phyloP scores from a whole-genome alignment of 1,140 invertebrate genomes.

The Heterodera schachtii region DNA sequence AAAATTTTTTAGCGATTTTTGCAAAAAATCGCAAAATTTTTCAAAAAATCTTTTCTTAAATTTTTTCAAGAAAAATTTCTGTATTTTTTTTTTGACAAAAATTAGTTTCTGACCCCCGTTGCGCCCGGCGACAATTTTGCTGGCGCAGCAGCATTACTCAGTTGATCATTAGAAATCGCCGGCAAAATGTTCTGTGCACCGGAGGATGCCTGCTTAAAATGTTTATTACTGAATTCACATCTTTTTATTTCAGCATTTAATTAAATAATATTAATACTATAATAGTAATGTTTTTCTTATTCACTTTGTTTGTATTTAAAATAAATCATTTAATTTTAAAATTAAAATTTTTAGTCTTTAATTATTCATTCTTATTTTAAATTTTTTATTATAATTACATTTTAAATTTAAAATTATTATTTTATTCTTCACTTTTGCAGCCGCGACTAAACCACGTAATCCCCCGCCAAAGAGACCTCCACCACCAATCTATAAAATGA shows the following conservation, averaged over 20 bases:
- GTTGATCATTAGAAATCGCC: slow-evolving; percentile 18
- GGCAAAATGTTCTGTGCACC: slow-evolving; percentile 2
- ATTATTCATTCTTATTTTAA: background rate
- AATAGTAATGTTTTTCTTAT: no score
- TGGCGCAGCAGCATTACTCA: background rate
- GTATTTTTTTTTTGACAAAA: no score
- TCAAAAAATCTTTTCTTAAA: no score
- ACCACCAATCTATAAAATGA: slow-evolving; percentile 57
- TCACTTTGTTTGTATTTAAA: no score
- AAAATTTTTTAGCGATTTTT: no score
- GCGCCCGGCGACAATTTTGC: slow-evolving; percentile 14
- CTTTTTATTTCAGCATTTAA: no score
- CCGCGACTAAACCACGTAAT: slow-evolving; percentile 55
- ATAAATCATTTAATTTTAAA: background rate
- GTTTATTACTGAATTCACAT: no score
- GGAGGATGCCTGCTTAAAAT: slow-evolving; percentile 24
- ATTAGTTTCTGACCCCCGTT: background rate
- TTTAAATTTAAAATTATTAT: slow-evolving; percentile 10
- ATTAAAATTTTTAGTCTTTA: background rate
- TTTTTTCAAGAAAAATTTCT: no score
- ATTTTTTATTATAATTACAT: background rate
- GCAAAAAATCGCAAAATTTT: no score
- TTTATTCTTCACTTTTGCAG: slow-evolving; percentile 52
- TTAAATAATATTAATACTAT: no score
- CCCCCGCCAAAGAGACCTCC: slow-evolving; percentile 61